Percentiles rank a stretch among this genome's conserved stretches.
Evolutionary conservation across 1,140 invertebrate species (phyloP).

Genomic region (Drosophila kurseongensis): DNA sequence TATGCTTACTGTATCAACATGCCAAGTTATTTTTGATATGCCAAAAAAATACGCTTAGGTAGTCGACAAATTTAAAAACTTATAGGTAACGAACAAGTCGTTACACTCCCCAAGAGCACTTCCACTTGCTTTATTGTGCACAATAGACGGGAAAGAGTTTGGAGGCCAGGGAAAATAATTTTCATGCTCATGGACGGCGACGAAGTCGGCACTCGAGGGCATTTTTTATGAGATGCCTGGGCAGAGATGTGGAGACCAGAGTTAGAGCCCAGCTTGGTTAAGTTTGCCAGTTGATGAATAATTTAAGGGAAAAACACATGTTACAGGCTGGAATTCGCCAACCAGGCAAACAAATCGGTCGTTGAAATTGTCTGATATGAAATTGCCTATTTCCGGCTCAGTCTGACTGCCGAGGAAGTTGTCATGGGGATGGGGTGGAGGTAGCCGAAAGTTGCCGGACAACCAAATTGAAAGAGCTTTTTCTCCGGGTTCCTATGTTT

Average conservation of each 20-base stretch:
- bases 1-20: no score
- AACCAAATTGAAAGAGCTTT: constrained; percentile 21
- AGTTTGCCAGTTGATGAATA: constrained; percentile 62
- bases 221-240: constrained; percentile 75
- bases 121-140: constrained; percentile 35
- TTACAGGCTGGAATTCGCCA: constrained; percentile 17
- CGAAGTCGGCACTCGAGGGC: constrained; percentile 69
- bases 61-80: neutral
- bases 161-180: constrained; percentile 61
- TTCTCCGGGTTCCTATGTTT: neutral
- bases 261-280: constrained; percentile 43
- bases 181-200: constrained; percentile 70
- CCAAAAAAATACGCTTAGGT: no score
- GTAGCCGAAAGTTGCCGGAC: constrained; percentile 23
- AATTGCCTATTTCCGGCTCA: constrained; percentile 78
- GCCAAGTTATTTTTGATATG: no score
- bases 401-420: constrained; percentile 46
- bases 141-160: neutral
- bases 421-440: constrained; percentile 10
- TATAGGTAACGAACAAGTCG: neutral
- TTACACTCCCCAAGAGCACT: neutral
- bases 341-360: constrained; percentile 10
- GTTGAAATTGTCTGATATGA: constrained; percentile 60
- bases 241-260: constrained; percentile 51
- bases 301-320: constrained; percentile 59